phyloP scores from a whole-genome alignment of 2,888 invertebrate species.

The Acronicta psi region DNA sequence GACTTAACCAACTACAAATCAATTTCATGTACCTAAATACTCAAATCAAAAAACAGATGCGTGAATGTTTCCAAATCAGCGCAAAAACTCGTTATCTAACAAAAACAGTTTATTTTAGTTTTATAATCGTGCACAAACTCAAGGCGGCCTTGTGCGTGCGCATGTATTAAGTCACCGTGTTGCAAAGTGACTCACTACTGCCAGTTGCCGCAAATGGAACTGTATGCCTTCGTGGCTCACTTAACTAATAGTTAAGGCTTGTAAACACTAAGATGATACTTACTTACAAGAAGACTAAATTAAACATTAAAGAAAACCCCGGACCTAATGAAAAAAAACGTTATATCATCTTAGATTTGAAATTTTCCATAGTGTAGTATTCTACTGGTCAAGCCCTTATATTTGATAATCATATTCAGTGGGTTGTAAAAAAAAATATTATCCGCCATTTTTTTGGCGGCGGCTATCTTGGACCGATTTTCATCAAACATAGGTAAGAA shows the following conservation, averaged over 20 bases:
- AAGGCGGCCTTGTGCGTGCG: conserved; percentile 49
- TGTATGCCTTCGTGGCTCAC: conserved; percentile 36
- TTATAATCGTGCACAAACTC: conserved; percentile 44
- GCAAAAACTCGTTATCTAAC: conserved; percentile 48
- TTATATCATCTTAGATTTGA: too few species aligned
- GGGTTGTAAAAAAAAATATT: too few species aligned
- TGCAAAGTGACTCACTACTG: conserved; percentile 64
- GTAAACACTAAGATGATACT: neutral
- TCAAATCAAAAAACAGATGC: conserved; percentile 16
- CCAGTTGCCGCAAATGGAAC: conserved; percentile 61
- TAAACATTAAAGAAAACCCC: too few species aligned
- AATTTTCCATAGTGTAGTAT: too few species aligned
- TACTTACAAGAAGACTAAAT: too few species aligned
- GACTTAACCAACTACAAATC: conserved; percentile 10
- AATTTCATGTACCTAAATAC: conserved; percentile 15
- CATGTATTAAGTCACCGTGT: conserved; percentile 66
- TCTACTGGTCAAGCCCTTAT: too few species aligned
- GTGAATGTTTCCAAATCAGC: conserved; percentile 25
- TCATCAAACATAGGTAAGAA: too few species aligned
- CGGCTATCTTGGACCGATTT: too few species aligned
- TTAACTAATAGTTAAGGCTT: conserved; percentile 31
- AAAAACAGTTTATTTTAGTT: conserved; percentile 56
- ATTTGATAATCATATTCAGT: too few species aligned
- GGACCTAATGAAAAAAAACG: too few species aligned
- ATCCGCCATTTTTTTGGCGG: too few species aligned